A percentile compares a stretch with the other conserved stretches of the same genome.
These are phyloP conservation scores for Benthosema pterotum DNA, from an alignment of 2,797 vertebrate species.

Conservation along the genomic window DNA sequence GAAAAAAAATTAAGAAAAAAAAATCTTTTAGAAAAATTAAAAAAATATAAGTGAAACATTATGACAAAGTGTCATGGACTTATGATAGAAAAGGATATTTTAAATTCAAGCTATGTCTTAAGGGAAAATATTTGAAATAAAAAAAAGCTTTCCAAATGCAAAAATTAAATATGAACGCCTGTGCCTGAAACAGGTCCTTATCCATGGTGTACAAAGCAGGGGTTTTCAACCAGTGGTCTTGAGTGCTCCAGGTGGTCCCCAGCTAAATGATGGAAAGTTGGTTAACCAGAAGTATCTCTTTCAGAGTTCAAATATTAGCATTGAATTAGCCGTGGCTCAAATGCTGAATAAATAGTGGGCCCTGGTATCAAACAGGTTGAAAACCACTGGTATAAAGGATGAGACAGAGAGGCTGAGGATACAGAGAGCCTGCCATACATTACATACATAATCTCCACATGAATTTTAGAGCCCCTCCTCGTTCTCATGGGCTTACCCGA, in stretches of 20 bases:
- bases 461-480: neutral
- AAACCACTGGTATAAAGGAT: too few species aligned
- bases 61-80: constrained; percentile 12
- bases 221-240: too few species aligned
- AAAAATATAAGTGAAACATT: neutral
- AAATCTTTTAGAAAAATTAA: too few species aligned
- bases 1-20: too few species aligned
- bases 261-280: too few species aligned
- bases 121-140: neutral
- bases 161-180: too few species aligned
- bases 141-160: neutral
- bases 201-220: neutral
- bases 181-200: neutral
- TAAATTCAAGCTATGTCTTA: neutral
- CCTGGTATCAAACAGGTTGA: too few species aligned
- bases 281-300: too few species aligned
- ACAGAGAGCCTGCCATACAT: neutral
- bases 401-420: neutral
- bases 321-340: too few species aligned
- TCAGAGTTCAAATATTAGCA: too few species aligned
- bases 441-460: neutral
- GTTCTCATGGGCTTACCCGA: constrained; percentile 66
- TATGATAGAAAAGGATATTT: constrained; percentile 7
- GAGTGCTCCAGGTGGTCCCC: too few species aligned
- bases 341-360: too few species aligned